phyloP scores from a whole-genome alignment of 2,113 vertebrate genomes.

The Pseudolaguvia tuberculata region DNA sequence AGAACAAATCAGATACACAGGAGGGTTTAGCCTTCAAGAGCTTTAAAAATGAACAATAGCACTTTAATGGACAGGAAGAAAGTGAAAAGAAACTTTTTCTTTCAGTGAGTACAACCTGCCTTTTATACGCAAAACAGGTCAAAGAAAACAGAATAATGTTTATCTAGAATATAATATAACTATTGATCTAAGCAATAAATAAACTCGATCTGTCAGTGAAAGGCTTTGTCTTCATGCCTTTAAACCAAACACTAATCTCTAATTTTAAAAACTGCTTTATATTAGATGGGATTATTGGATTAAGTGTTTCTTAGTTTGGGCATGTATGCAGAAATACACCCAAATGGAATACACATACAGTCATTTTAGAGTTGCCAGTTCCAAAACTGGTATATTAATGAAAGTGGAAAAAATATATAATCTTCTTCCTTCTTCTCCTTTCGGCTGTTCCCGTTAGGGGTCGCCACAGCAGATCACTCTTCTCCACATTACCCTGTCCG shows the following conservation, averaged over 20 bases:
- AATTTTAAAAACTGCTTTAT: neutral
- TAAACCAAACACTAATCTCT: neutral
- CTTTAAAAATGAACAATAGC: neutral
- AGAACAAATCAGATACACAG: constrained; percentile 12
- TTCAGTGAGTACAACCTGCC: neutral
- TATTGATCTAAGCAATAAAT: neutral
- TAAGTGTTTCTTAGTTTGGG: no score
- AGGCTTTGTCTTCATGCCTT: neutral
- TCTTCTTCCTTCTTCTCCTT: no score
- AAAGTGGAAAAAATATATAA: neutral
- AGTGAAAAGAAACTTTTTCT: neutral
- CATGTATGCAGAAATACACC: neutral
- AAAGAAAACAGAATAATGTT: neutral
- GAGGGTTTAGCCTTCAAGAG: neutral
- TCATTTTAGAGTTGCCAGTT: neutral
- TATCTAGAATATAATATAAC: neutral
- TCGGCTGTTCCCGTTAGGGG: no score
- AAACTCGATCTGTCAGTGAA: neutral
- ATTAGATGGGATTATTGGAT: no score
- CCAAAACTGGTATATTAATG: neutral
- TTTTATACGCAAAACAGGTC: neutral
- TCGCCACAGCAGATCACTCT: no score
- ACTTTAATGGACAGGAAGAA: neutral
- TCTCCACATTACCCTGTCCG: no score
- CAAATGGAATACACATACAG: neutral